Evolutionary conservation across 2,797 vertebrate genomes (phyloP).

Genomic region (Pangasius sanitwongsei): DNA sequence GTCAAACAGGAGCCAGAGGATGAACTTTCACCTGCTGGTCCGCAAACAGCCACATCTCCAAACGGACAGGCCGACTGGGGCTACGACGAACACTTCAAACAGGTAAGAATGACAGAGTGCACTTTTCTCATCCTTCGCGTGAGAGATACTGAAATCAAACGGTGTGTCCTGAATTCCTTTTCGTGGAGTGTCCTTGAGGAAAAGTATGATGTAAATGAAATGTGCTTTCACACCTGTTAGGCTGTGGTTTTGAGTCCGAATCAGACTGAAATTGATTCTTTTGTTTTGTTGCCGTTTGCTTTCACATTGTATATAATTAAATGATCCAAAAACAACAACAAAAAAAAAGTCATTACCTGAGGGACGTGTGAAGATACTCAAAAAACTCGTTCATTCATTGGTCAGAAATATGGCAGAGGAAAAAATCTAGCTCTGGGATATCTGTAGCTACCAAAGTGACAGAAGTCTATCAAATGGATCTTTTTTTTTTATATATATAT

Average conservation of each 20-base stretch:
- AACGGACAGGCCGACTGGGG: constrained; percentile 83
- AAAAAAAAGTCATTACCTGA: neutral
- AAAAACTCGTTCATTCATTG: neutral
- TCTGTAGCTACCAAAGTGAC: too few relatives aligned
- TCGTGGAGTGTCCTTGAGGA: neutral
- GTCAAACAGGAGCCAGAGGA: constrained; percentile 83
- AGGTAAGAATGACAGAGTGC: constrained; percentile 77
- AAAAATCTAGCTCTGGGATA: too few relatives aligned
- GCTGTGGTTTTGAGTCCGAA: neutral
- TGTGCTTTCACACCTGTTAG: neutral
- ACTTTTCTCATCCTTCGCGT: neutral
- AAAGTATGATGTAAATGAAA: neutral
- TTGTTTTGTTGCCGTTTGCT: neutral
- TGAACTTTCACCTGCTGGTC: constrained; percentile 75
- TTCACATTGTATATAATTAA: neutral
- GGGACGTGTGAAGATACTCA: neutral
- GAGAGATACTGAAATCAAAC: neutral
- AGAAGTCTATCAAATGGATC: too few relatives aligned
- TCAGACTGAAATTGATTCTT: neutral
- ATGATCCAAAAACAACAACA: neutral
- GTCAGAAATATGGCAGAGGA: too few relatives aligned
- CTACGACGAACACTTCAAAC: constrained; percentile 88
- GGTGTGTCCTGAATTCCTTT: neutral
- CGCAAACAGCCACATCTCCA: constrained; percentile 71
- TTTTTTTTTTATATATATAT: too few relatives aligned